Conservation (phyloP, 2,113 vertebrate species). For the Arenaria interpres region DNA sequence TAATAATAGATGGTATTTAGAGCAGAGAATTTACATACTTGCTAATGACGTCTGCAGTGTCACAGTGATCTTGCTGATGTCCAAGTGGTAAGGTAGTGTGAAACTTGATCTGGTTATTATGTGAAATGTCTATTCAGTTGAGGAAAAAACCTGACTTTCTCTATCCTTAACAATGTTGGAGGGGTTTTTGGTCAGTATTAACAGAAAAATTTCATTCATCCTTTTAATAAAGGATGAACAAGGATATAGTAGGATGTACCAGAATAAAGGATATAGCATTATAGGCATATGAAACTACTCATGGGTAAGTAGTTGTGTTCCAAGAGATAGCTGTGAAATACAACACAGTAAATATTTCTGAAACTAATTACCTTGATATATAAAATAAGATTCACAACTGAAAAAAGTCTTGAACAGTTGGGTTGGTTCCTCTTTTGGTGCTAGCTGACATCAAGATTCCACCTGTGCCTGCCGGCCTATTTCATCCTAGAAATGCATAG, state of each 20-base stretch:
- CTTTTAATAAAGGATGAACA: neutral
- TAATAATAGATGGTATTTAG: slow-evolving; percentile 62
- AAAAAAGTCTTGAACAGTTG: neutral
- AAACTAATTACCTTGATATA: neutral
- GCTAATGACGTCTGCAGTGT: neutral
- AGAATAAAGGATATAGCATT: neutral
- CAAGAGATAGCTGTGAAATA: neutral
- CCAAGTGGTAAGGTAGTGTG: neutral
- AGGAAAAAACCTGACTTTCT: neutral
- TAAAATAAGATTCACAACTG: neutral
- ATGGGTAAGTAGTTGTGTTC: neutral
- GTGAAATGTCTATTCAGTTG: slow-evolving; percentile 2
- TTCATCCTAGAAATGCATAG: neutral
- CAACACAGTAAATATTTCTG: neutral
- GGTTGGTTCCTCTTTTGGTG: neutral
- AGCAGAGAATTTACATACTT: slow-evolving; percentile 42
- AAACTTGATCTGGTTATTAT: neutral
- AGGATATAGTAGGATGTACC: neutral
- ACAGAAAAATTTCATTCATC: neutral
- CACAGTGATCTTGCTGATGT: neutral
- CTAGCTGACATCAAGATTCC: neutral
- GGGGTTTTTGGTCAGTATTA: neutral
- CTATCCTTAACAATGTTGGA: neutral
- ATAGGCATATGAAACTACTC: neutral
- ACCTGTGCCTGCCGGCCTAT: neutral